Evolutionary conservation across 1,140 invertebrate genomes (phyloP).

Genomic region (Temnothorax nylanderi): DNA sequence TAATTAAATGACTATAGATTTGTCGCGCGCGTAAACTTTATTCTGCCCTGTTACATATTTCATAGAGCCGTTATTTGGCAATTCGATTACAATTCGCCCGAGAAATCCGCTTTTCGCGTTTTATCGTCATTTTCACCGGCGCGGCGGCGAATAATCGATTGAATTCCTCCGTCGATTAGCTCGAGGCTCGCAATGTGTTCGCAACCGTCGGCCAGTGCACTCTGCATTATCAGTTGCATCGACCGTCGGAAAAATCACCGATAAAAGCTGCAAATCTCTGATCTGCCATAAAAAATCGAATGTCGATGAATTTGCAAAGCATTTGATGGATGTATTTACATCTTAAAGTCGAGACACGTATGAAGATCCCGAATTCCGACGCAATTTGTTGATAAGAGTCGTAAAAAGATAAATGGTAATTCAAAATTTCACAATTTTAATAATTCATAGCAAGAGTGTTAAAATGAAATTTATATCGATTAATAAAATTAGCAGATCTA

Average conservation of each 20-base stretch:
- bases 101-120: not conserved
- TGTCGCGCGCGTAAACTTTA: slow-evolving; percentile 46
- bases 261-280: not conserved
- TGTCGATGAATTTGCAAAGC: not conserved
- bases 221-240: slow-evolving; percentile 42
- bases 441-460: not conserved
- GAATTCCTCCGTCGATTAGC: not conserved
- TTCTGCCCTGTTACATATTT: slow-evolving; percentile 37
- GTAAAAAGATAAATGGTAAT: not conserved
- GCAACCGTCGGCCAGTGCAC: not conserved
- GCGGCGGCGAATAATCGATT: slow-evolving; percentile 14
- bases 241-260: not conserved
- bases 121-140: not conserved
- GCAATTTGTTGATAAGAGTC: not conserved
- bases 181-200: not conserved
- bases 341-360: not conserved
- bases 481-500: not conserved
- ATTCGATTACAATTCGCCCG: slow-evolving; percentile 19
- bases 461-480: not conserved
- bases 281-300: not conserved
- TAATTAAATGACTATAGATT: slow-evolving; percentile 51
- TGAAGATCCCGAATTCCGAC: not conserved
- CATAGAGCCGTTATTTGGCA: slow-evolving; percentile 41
- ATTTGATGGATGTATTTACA: no score
- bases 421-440: not conserved